Evolutionary conservation across 2,888 invertebrate species (phyloP), one percentile per base, ranked within the genome.

Genomic region (Euplagia quadripunctaria): DNA sequence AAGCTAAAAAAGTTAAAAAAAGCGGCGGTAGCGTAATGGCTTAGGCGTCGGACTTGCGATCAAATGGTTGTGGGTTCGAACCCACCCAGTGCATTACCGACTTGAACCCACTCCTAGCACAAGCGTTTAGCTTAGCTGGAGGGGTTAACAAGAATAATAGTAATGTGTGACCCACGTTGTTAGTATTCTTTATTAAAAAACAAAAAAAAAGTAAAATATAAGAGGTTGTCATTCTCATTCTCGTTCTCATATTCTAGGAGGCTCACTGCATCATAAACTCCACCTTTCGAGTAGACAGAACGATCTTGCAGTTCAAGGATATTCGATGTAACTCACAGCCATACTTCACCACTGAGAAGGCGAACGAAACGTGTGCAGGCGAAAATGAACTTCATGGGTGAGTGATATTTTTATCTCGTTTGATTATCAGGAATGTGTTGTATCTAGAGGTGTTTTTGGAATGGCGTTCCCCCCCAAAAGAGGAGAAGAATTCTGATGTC

Each of bases 271-370:
- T 94, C 0, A 77, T 79, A 0, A 84, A 89, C 66, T 77, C 77
- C 0, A 91, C 87, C 0, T 94, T 95, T 68, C 85, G 90, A 3
- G 85, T 91, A 0, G 88, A 88, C 0, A 72, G 88, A 0, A 92
- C 91, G 89, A 84, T 88, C 0, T 91, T 94, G 0, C 76, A 74
- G 12, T 90, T 95, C 43, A 90, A 88, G 11, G 85, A 92, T 5
- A 87, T 95, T 11, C 84, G 72, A 12, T 95, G 95, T 76, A 91
- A 82, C 52, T 79, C 75, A 0, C 87, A 84, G 2, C 93, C 94
- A 0, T 88, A 81, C 83, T 91, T 89, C 76, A 86, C 78, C 0
- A 82, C 90, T 0, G 86, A 91, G 64, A 84, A 85, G 7, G 86
- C 87, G 0, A 69, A 70, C 0, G 72, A 75, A 0, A 77, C 8